phyloP scores from a whole-genome alignment of 64 coral and sea anemone genomes.

The Montipora foliosa region DNA sequence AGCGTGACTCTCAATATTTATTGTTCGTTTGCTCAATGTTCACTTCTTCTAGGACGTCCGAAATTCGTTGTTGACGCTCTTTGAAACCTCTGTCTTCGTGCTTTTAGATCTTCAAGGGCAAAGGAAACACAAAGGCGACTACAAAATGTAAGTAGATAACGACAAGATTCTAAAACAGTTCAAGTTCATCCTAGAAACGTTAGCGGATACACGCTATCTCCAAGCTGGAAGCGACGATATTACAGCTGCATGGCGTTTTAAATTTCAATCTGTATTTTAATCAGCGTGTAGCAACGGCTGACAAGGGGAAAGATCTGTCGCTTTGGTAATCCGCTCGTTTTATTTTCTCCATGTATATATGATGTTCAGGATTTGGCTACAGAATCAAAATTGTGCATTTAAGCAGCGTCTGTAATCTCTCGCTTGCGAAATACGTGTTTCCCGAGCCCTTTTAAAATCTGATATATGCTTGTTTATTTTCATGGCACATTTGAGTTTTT shows the following conservation, averaged over 20 bases:
- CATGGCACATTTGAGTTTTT: not conserved
- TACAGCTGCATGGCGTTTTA: not conserved
- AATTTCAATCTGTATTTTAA: not conserved
- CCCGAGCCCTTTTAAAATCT: not conserved
- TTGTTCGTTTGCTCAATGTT: not conserved
- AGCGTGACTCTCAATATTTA: conserved; percentile 17
- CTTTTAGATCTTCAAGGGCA: conserved; percentile 34
- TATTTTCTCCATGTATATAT: not conserved
- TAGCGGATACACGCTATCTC: conserved; percentile 23
- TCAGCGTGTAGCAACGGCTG: not conserved
- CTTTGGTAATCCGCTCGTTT: not conserved
- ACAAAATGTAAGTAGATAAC: conserved; percentile 39
- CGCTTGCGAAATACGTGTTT: not conserved
- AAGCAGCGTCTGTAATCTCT: not conserved
- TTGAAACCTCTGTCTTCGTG: not conserved
- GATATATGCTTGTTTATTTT: not conserved
- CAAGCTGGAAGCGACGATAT: conserved; percentile 16
- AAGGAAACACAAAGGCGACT: conserved; percentile 42
- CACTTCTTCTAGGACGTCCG: not conserved
- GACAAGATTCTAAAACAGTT: not conserved
- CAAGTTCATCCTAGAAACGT: not conserved
- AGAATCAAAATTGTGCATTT: not conserved
- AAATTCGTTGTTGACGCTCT: not conserved
- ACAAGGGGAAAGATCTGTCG: not conserved
- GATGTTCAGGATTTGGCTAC: not conserved